Conservation (phyloP, 1,140 invertebrate genomes). For the Hesperophylax magnus region DNA sequence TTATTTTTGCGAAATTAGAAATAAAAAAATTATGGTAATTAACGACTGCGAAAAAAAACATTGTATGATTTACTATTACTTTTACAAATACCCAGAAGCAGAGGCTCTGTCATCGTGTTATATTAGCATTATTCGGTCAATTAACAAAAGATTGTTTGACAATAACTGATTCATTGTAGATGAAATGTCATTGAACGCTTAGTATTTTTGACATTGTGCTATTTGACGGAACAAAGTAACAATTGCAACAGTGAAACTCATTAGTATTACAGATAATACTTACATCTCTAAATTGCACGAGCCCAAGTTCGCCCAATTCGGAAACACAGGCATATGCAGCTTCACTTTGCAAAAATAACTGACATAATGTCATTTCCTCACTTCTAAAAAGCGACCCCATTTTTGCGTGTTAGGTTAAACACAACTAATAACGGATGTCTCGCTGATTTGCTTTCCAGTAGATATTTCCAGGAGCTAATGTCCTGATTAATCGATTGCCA, state of each 20-base stretch:
- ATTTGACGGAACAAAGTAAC: no score
- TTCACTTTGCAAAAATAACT: slow-evolving; percentile 93
- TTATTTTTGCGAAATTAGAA: not conserved
- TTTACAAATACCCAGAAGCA: no score
- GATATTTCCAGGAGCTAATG: not conserved
- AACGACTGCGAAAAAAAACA: not conserved
- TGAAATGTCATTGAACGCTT: no score
- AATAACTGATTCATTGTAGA: no score
- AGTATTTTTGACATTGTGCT: no score
- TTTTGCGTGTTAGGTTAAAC: slow-evolving; percentile 11
- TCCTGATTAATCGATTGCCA: slow-evolving; percentile 39
- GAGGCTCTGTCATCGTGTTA: no score
- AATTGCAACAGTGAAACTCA: no score
- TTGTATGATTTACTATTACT: no score
- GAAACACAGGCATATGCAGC: slow-evolving; percentile 95
- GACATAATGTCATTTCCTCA: slow-evolving; percentile 95
- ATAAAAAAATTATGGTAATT: not conserved
- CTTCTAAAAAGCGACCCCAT: slow-evolving; percentile 90
- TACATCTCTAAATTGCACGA: slow-evolving; percentile 95
- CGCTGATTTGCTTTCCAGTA: not conserved
- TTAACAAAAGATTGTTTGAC: no score
- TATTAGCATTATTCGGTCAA: no score
- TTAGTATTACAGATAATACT: slow-evolving; percentile 65
- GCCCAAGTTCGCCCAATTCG: slow-evolving; percentile 92
- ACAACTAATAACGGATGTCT: not conserved